phyloP scores from a whole-genome alignment of 2,113 vertebrate genomes.

The Anseranas semipalmata region DNA sequence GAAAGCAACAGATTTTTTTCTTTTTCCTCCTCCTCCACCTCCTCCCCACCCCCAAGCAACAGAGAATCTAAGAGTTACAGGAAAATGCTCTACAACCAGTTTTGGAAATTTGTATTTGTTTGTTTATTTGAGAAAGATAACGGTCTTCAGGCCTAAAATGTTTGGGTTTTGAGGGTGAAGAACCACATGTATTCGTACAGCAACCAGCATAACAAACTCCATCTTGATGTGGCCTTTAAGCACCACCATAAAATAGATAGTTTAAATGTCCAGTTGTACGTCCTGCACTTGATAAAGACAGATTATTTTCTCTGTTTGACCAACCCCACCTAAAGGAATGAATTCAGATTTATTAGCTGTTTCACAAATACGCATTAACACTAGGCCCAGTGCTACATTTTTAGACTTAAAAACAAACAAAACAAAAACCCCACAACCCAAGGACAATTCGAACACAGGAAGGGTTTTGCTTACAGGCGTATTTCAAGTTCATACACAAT shows the following conservation, averaged over 20 bases:
- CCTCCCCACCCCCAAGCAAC: neutral
- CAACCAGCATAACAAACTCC: neutral
- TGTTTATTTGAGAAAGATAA: neutral
- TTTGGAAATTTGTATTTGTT: neutral
- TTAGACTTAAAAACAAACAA: neutral
- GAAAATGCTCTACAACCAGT: neutral
- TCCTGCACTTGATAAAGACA: neutral
- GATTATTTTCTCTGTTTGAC: neutral
- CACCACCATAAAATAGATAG: neutral
- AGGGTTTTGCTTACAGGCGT: neutral
- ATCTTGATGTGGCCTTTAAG: neutral
- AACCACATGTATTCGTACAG: neutral
- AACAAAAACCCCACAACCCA: neutral
- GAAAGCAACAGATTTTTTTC: neutral
- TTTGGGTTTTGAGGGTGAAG: neutral
- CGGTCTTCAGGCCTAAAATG: neutral
- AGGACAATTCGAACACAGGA: neutral
- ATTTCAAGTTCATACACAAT: neutral
- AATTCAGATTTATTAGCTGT: neutral
- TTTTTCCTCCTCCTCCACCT: neutral
- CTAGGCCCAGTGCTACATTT: neutral
- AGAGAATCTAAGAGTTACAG: neutral
- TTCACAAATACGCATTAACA: neutral
- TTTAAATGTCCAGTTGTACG: too few species aligned
- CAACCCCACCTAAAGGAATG: neutral